Evolutionary conservation across 2,113 vertebrate genomes (phyloP), one percentile per base, ranked within the genome.

Genomic region (Columba janthina): DNA sequence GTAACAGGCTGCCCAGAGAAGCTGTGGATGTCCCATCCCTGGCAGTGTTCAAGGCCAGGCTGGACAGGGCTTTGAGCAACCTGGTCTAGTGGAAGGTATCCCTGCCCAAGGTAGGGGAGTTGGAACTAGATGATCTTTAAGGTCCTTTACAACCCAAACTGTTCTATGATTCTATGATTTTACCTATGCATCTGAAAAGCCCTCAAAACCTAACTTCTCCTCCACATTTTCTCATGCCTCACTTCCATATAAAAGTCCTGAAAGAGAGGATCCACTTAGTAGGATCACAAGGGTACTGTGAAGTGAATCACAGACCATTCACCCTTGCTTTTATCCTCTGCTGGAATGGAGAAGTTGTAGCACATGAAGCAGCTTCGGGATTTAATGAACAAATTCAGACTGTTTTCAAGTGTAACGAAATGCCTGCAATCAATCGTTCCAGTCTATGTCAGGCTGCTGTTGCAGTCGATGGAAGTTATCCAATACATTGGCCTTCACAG

Each of bases 301-400:
- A 86, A 77, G 65, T 64, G 67, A 80, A 77, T 42, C n/a, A 74
- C 81, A 91, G 57, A 89, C 28, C 65, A 78, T 82, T 77, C 69
- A 69, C 32, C 66, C 36, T 53, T 81, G 36, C 79, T 80, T 93
- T 78, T 64, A 60, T 71, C 54, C 61, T 79, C 58, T 74, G 58
- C 24, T 92, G 75, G 51, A 95, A 86, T 40, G 69, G 48, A 86
- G 83, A 90, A 89, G 65, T 57, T 89, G 70, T 80, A 82, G 93
- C 60, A 36, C 46, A n/a, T 24, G 84, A 79, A 96, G 70, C 34
- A 54, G 64, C n/a, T 95, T 3, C 77, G 60, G 76, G 83, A 79
- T 90, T 85, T 94, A 92, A 96, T 72, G 92, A 96, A 93, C 76
- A 90, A 90, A 72, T 86, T 75, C 66, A 50, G 70, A 53, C 83